Base-by-base conservation (phyloP, 2,797 vertebrate species). In the Microctenopoma lineatum region DNA sequence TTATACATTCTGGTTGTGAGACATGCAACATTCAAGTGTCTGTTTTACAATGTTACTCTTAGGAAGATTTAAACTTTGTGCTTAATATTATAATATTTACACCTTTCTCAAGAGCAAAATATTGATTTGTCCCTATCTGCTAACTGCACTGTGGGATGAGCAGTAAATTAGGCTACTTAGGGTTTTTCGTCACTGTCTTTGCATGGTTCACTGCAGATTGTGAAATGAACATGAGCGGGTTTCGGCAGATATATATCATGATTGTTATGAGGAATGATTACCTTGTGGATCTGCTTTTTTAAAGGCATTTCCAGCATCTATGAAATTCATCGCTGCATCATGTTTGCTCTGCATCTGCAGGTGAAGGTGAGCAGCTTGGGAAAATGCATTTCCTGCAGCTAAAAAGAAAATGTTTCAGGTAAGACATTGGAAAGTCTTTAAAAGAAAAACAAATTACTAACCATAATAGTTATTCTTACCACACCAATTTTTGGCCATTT, bases 401-500 rank as follows among this genome's bases (percentile, higher is more conserved):
- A 75, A 27, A 85, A 62, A 15, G 34, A 55, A 56, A 69, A 76
- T 0, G 3, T 5, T 11, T 6, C 36, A 70, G 4, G 25, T 68
- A 62, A 62, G 29, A 60, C 0, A 14, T 6, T 0, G 15, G 1
- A 45, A 34, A 46, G 16, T 25, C 8, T 14, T 6, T 10, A n/a
- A 7, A 45, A 1, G 2, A 7, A n/a, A 50, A 27, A 18, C 3
- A 1, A 21, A 15, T 26, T 26, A n/a, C 16, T 47, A 27, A 11
- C 2, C 72, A 18, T 13, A 21, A 45, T 15, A 25, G 47, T 27
- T 3, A 18, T 64, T 47, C 94, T 18, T 92, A 98, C 97, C 97
- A 66, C 96, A 97, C 97, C 96, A 98, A 69, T 98, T 98, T 79
- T 98, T 98, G 83, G 95, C 96, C 96, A 98, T 98, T 87, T 98